Base-by-base conservation (phyloP, 1,140 invertebrate genomes). In the Drosophila ogumai region DNA sequence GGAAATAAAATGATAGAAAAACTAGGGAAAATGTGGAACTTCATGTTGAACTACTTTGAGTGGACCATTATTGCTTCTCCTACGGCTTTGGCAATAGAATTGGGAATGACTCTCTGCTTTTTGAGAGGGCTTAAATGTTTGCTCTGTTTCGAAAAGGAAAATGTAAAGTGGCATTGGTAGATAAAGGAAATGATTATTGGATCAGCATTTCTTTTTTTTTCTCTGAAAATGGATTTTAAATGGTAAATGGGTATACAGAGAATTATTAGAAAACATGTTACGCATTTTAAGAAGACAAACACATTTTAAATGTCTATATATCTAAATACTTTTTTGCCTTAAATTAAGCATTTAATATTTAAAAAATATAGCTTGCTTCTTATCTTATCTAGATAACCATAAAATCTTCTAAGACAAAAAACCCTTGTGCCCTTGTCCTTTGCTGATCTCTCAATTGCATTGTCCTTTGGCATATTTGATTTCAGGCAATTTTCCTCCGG, bases 1-100 rank as follows among this genome's bases (percentile, higher is more conserved):
- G n/a, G 7, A 19, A 28, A 66, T 50, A 28, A 41, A 36, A 28
- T 46, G 38, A 32, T 50, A 25, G 41, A 25, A 49, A 65, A 75
- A 75, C n/a, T 41, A 22, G 40, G 34, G 36, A 59, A 77, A 77
- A 38, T 68, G 63, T 68, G 50, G 73, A 68, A 77, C 73, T 76
- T 76, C 49, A 59, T 68, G 74, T 68, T 77, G 61, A 68, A 77
- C 74, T 77, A 77, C 64, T 77, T 60, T 15, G 41, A 77, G 74
- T 60, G 73, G 49, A 38, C 38, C 47, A 60, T 60, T 41, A 58
- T 47, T 40, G 54, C 60, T 31, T 25, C 46, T 55, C 22, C 22
- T 36, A 6, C 15, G 31, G 66, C 38, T 43, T 52, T 43, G 38
- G 31, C 61, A 44, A 31, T 68, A 22, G 38, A 67, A 66, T 66